Evolutionary conservation across 2,888 invertebrate genomes (phyloP), one percentile per base, ranked within the genome.

Genomic region (Adineta ricciae): DNA sequence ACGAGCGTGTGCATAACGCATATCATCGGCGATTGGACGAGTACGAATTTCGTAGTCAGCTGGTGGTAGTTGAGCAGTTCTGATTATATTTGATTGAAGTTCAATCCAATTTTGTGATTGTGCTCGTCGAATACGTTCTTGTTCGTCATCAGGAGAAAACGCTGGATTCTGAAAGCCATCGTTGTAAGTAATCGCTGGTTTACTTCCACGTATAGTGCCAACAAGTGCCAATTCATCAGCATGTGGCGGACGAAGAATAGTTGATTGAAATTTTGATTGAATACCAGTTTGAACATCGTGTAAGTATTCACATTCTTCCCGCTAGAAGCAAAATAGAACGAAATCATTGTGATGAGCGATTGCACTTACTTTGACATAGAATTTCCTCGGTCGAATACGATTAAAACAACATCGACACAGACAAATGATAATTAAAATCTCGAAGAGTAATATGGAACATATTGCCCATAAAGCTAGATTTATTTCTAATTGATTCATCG

Each of bases 241-340:
- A 41, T 78, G 78, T 38, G 78, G 78, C 11, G 78, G 78, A 78
- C 78, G 78, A 41, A 78, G 41, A 38, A 78, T 78, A 41, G n/a
- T 78, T 41, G 78, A 41, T 41, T 41, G 78, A 78, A 41, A 78
- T 41, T 41, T 78, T 19, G 78, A 2, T 32, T 64, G 64, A 32
- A 0, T 19, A 64, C 24, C 32, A 78, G 3, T 38, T 2, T 78
- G 41, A 41, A 41, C 11, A 41, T 41, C 78, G 24, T 41, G 78
- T 38, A 78, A n/a, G n/a, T 78, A 78, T 78, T 78, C 78, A 41
- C 41, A 78, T 78, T 78, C 78, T 41, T 78, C 78, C n/a, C 78
- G 21, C 78, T 78, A 41, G 41, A n/a, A 41, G 2, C 9, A 41
- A 32, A 19, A 36, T n/a, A n/a, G n/a, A n/a, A n/a, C n/a, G n/a